Base-by-base conservation (phyloP, 53 echinoderm and acorn worm species). In the Apostichopus leukothele region DNA sequence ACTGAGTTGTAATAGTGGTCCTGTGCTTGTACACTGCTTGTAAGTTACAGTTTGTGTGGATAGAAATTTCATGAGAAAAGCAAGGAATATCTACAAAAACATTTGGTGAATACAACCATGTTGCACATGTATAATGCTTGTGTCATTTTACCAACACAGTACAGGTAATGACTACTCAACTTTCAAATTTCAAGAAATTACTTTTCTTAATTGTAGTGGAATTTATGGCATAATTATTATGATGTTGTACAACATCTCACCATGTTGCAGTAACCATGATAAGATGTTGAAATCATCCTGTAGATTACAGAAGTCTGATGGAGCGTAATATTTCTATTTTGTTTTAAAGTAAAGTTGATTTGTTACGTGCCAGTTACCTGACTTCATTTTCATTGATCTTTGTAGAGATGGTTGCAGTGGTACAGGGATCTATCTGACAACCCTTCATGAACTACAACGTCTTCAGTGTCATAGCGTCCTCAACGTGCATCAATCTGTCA, bases 401-500 rank as follows among this genome's bases (percentile, higher is more conserved):
- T 18, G 14, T 19, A 81, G 81, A 7, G 60, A 81, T 81, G 81
- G 60, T 5, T 54, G 81, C 52, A 8, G 53, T 52, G 13, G 21
- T 21, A 53, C 52, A 16, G 81, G 54, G 1, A 21, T 81, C 5
- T 81, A 54, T 59, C 55, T 81, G 13, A 81, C 55, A 12, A 57
- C 55, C 25, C 81, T 57, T 5, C 60, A 23, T 54, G 54, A 81
- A 20, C 10, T 81, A 59, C 81, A 81, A 54, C 81, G 81, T 81
- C 60, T 81, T 0, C 16, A 16, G 18, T 18, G 18, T 18, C n/a
- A n/a, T 4, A n/a, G 20, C 71, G 6, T n/a, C 71, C 16, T 71
- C 71, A 18, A 71, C 71, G 71, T 71, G 13, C 20, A 71, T 19
- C n/a, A 71, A 71, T 14, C 71, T 71, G 71, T 71, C n/a, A 71